Evolutionary conservation across 2,797 vertebrate species (phyloP), one percentile per base, ranked within the genome.

Genomic region (Poeciliopsis presidionis): DNA sequence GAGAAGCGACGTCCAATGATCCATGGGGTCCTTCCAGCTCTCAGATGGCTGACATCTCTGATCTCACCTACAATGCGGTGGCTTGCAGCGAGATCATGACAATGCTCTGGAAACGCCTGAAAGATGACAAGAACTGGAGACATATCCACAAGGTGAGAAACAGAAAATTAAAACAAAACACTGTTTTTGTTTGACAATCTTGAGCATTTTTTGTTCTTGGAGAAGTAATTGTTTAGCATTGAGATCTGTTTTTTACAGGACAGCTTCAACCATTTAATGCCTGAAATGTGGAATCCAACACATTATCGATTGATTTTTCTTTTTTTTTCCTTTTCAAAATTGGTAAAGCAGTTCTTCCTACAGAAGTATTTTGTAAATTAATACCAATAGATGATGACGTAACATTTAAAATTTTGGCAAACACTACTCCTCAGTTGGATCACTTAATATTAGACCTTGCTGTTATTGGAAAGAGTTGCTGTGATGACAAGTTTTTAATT

Each of bases 31-130:
- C 98, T 0, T 99, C 98, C 81, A 99, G 98, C 91, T 95, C 98
- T 0, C 96, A 99, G 91, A 99, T 99, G 98, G 96, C 98, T 0
- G 98, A 99, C 92, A 95, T 99, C 46, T 98, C 98, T 0, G 98
- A 99, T 88, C 94, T 99, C 81, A 99, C 98, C 14, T 99, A 99
- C 93, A 99, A 99, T 0, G 97, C 97, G 70, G 97, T 99, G 88
- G 98, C 98, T 84, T 99, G 98, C 88, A 98, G 97, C 0, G 98
- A 99, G 94, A 99, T 99, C 89, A 98, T 99, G 97, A 97, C 96
- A n/a, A 99, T 99, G 98, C 96, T 99, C 59, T 99, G 97, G 97
- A 98, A 97, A 86, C 96, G 98, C 1, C 96, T 99, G 73, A 99
- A 98, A 0, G 98, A 99, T 0, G 98, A 98, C 93, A 98, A 96